A percentile compares a stretch with the other conserved stretches of the same genome.
Evolutionary conservation across 2,888 invertebrate species (phyloP).

Genomic region (Anodontia alba): DNA sequence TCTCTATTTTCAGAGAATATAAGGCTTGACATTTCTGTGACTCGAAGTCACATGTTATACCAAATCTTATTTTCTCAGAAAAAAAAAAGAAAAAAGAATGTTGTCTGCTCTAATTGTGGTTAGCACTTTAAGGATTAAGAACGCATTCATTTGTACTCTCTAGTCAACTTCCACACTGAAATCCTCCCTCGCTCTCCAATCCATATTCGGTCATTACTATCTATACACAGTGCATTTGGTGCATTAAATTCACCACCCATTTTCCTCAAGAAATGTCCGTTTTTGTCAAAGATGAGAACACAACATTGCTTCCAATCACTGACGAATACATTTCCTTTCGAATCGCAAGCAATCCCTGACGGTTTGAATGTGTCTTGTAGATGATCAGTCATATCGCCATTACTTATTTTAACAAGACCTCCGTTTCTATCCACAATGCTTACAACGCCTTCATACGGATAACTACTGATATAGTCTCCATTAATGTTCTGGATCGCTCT

Average conservation of each 20-base stretch:
- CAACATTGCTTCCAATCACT: neutral
- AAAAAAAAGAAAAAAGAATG: no score
- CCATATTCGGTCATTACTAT: neutral
- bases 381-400: neutral
- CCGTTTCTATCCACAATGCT: neutral
- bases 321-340: neutral
- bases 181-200: neutral
- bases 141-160: neutral
- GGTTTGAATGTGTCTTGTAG: neutral
- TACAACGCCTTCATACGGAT: neutral
- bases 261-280: constrained; percentile 1
- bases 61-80: no score
- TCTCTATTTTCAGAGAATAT: no score
- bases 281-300: constrained; percentile 1
- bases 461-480: neutral
- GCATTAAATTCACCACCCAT: neutral
- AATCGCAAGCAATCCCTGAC: neutral
- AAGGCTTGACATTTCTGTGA: no score
- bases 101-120: no score
- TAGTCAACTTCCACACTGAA: neutral
- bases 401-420: constrained; percentile 3
- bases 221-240: neutral
- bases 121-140: no score
- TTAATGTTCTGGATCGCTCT: neutral
- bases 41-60: no score